Base-by-base conservation (phyloP, 2,113 vertebrate genomes). In the Ceyx melanurus region DNA sequence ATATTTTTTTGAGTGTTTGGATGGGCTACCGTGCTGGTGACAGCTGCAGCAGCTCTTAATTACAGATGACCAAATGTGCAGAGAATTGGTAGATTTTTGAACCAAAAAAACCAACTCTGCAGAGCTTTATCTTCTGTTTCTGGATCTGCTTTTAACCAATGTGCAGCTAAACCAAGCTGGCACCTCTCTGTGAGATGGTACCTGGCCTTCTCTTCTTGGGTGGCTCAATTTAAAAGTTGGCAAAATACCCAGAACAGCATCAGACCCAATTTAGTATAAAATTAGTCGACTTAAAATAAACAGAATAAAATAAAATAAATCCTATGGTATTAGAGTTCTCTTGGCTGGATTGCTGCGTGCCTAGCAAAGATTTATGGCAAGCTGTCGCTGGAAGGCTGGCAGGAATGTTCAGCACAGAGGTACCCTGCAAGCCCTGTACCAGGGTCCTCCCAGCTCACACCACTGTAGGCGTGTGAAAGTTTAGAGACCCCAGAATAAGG, bases 251-350 rank as follows among this genome's bases (percentile, higher is more conserved):
- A 86, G 86, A 86, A 74, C 22, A 11, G 79, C 90, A 72, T 91
- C 82, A 82, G 81, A 17, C 61, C 68, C 73, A 54, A 88, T 94
- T 92, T 81, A 78, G 78, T 88, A 88, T 33, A 40, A 96, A 97
- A 94, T 56, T 67, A 93, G 71, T 60, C 3, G 5, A 50, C 70
- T 93, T 82, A 70, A 96, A 93, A 88, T 40, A 95, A 95, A 94
- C 77, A 80, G 79, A 73, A 93, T 67, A 64, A 93, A 96, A 93
- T 72, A 43, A 94, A 96, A 96, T 72, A 92, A 96, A 94, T 92
- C 77, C 92, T 65, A 3, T 11, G 89, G 88, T 43, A 61, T 90
- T 90, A 92, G 87, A 64, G 80, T 19, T 64, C 45, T 64, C 75
- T 76, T 71, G 92, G 89, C 89, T 62, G 83, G 67, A 17, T 50